phyloP scores from a whole-genome alignment of 2,113 vertebrate species.

The Lepus americanus region DNA sequence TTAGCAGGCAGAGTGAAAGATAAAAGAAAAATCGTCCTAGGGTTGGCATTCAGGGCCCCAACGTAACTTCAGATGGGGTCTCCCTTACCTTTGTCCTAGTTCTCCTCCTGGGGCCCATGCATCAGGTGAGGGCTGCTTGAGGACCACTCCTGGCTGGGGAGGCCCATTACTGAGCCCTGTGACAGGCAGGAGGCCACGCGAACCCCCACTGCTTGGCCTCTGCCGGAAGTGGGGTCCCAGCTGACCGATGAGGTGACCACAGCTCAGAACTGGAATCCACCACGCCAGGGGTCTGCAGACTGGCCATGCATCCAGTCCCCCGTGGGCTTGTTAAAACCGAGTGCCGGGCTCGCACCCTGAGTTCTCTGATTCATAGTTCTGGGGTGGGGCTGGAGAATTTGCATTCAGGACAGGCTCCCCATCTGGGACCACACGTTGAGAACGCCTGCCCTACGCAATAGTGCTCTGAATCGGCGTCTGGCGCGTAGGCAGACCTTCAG shows the following conservation, averaged over 20 bases:
- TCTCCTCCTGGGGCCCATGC: background rate
- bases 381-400: background rate
- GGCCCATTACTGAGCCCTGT: background rate
- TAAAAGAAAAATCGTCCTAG: background rate
- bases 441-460: background rate
- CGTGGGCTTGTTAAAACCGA: background rate
- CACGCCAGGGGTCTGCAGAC: background rate
- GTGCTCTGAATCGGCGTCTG: background rate
- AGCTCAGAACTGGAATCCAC: background rate
- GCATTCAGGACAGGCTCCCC: background rate
- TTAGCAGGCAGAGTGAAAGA: background rate
- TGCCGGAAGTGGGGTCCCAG: background rate
- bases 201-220: background rate
- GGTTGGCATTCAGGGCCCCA: background rate
- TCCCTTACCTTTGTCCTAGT: background rate
- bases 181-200: too few species aligned
- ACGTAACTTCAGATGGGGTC: background rate
- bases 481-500: background rate
- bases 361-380: background rate
- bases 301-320: rapidly evolving
- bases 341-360: too few species aligned
- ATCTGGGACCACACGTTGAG: background rate
- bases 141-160: background rate
- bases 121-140: background rate
- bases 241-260: background rate